Evolutionary conservation across 2,888 invertebrate species (phyloP).

Genomic region (Acanthosepion pharaonis): DNA sequence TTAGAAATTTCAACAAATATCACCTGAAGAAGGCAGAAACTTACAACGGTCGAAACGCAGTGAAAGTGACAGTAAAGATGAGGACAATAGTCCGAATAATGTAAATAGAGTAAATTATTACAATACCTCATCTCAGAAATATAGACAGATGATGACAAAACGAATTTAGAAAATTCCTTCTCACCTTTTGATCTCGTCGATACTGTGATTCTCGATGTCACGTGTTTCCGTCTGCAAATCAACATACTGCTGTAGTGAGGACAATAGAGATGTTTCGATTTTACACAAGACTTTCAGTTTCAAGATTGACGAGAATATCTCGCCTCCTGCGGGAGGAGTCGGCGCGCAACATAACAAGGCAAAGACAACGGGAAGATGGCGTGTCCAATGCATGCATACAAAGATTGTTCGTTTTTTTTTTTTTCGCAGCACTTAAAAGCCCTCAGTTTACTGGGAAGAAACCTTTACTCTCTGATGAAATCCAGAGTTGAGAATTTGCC

Average conservation of each 20-base stretch:
- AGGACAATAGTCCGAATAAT: too few species aligned
- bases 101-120: too few species aligned
- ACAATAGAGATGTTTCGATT: neutral
- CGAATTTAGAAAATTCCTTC: neutral
- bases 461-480: too few species aligned
- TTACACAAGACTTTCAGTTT: conserved; percentile 34
- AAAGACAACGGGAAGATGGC: neutral
- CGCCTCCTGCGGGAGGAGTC: neutral
- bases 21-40: too few species aligned
- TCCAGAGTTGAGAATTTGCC: too few species aligned
- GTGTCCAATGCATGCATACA: conserved; percentile 2
- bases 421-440: too few species aligned
- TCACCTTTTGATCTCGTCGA: conserved; percentile 42
- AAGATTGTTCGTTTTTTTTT: neutral
- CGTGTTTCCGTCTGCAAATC: neutral
- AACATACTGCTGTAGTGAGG: neutral
- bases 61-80: too few species aligned
- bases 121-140: too few species aligned
- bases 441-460: too few species aligned
- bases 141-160: neutral
- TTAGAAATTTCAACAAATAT: too few species aligned
- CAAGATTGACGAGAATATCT: conserved; percentile 34
- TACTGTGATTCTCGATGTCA: neutral
- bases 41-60: too few species aligned
- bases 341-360: neutral